These are phyloP conservation scores for Galaxea fascicularis DNA, from an alignment of 92 coral and sea anemone genomes.

Conservation along the genomic window DNA sequence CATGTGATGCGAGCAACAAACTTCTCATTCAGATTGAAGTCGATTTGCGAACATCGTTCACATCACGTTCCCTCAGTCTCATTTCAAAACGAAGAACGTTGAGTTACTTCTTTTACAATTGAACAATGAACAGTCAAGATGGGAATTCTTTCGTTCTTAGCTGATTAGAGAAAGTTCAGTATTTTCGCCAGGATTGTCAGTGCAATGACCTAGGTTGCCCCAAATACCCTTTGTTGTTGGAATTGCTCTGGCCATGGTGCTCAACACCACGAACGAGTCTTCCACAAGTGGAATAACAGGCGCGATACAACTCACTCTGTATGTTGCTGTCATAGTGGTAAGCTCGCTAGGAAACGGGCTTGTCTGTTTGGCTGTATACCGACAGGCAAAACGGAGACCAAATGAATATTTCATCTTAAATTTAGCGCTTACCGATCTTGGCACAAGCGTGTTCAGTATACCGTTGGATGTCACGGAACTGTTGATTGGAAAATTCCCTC, in stretches of 20 bases:
- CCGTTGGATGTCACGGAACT: slow-evolving; percentile 74
- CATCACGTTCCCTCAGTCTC: too few relatives aligned
- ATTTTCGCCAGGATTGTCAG: neutral
- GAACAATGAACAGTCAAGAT: too few relatives aligned
- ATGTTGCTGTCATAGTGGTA: slow-evolving; percentile 48
- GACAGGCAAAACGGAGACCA: slow-evolving; percentile 49
- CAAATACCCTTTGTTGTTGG: neutral
- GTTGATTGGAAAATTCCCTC: slow-evolving; percentile 52
- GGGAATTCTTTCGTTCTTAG: too few relatives aligned
- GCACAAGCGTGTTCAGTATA: slow-evolving; percentile 65
- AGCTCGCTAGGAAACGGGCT: slow-evolving; percentile 62
- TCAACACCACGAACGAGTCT: slow-evolving; percentile 32
- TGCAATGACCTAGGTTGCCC: neutral
- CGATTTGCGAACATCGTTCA: too few relatives aligned
- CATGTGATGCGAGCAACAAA: too few relatives aligned
- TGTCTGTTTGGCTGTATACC: slow-evolving; percentile 62
- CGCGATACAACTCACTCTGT: slow-evolving; percentile 50
- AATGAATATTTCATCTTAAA: slow-evolving; percentile 73
- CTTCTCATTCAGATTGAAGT: too few relatives aligned
- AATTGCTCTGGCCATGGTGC: neutral
- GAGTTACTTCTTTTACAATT: too few relatives aligned
- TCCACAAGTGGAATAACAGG: neutral
- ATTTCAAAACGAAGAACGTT: too few relatives aligned
- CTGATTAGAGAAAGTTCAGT: too few relatives aligned
- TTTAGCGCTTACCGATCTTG: slow-evolving; percentile 75